phyloP scores from a whole-genome alignment of 2,113 vertebrate genomes.

The Podilymbus podiceps region DNA sequence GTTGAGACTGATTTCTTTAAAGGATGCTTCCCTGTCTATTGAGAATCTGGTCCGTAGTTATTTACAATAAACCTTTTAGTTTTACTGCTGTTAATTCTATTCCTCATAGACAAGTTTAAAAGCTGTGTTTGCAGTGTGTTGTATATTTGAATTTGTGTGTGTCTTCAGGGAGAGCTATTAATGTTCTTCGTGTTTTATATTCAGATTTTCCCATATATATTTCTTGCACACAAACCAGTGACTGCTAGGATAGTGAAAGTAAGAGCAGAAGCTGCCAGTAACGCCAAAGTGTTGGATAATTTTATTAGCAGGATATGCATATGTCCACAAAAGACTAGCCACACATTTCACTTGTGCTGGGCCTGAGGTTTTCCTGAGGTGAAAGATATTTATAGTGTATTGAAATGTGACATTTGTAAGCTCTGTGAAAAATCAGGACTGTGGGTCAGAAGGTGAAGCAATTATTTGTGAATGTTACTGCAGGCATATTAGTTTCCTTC shows the following conservation, averaged over 20 bases:
- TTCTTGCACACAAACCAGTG: background rate
- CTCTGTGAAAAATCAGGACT: slow-evolving; percentile 26
- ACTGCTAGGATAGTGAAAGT: background rate
- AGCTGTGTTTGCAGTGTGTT: background rate
- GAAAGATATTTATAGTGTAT: background rate
- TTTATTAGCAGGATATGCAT: background rate
- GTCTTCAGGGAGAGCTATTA: background rate
- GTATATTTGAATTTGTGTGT: background rate
- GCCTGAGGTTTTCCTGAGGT: background rate
- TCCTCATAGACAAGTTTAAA: background rate
- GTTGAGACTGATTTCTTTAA: background rate
- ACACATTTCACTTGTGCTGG: background rate
- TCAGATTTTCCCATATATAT: background rate
- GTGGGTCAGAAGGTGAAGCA: slow-evolving; percentile 30
- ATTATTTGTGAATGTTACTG: slow-evolving; percentile 37
- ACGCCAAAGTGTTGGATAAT: background rate
- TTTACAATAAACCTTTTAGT: background rate
- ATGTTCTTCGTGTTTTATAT: background rate
- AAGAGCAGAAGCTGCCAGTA: background rate
- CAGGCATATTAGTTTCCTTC: slow-evolving; percentile 10
- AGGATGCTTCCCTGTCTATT: background rate
- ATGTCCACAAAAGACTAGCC: background rate
- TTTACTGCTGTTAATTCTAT: background rate
- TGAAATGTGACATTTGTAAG: slow-evolving; percentile 25
- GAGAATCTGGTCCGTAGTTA: background rate